These are phyloP conservation scores for Physeter macrocephalus DNA, from an alignment of 2,113 vertebrate species.

Conservation along the genomic window DNA sequence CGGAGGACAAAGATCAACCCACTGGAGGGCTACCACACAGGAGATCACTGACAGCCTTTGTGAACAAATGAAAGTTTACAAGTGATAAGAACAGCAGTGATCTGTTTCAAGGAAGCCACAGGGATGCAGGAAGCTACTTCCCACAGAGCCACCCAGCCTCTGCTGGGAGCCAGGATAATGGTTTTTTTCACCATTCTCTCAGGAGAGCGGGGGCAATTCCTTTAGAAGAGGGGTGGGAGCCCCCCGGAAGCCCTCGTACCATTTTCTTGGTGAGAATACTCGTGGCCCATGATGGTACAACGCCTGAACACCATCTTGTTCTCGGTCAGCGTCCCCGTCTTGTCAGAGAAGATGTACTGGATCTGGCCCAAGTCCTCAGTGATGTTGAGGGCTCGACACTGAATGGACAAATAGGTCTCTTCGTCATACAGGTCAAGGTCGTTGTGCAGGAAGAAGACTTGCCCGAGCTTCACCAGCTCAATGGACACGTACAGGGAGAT, in stretches of 20 bases:
- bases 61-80: neutral
- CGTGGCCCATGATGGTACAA: conserved; percentile 82
- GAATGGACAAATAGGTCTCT: conserved; percentile 76
- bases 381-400: conserved; percentile 84
- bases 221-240: neutral
- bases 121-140: neutral
- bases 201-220: neutral
- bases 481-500: conserved; percentile 87
- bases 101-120: neutral
- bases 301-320: conserved; percentile 88
- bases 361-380: conserved; percentile 87
- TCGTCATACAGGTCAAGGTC: conserved; percentile 86
- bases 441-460: conserved; percentile 84
- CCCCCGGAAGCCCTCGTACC: conserved; percentile 68
- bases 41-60: too few relatives aligned
- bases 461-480: conserved; percentile 84
- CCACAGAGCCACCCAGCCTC: neutral
- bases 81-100: neutral
- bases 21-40: neutral
- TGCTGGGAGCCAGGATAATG: neutral
- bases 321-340: conserved; percentile 87
- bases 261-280: conserved; percentile 86
- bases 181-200: neutral
- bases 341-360: conserved; percentile 86
- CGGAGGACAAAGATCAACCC: neutral